Evolutionary conservation across 2,113 vertebrate species (phyloP), one percentile per base, ranked within the genome.

Genomic region (Brachypodius melanocephalos): DNA sequence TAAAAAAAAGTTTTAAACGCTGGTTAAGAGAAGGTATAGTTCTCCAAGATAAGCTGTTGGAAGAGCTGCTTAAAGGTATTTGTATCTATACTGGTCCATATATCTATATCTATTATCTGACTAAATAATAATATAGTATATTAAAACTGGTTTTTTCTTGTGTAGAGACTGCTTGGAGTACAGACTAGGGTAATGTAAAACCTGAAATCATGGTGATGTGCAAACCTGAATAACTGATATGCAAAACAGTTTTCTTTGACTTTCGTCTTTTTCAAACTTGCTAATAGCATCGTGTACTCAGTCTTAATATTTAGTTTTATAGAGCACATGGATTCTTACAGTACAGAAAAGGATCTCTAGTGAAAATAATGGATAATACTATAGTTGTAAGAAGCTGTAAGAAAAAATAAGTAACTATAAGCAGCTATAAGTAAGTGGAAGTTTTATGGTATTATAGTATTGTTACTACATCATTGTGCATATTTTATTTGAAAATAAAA

Each of bases 401-500:
- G 34, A 59, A 73, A 49, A 80, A 74, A 52, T 6, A 43, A 6
- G 2, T 20, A 52, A 17, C 22, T 80, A 9, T 21, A 29, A 89
- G 55, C 38, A 73, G 25, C 42, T 48, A 0, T 46, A 77, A 84
- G 19, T 58, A 85, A 62, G 49, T 5, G 2, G 9, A 78, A 36
- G 19, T 36, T 46, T 65, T 68, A 49, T 29, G 43, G 8, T n/a
- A 38, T 26, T 73, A 15, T 38, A 51, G 8, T 83, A 46, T 31
- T 68, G 16, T 42, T 77, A 18, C 25, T 80, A 24, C 14, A 26
- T 66, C 31, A 34, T 17, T 61, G 22, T 81, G 26, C 6, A 0
- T 85, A 12, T 88, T 88, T 38, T 67, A 45, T 79, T 75, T 86
- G 54, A 76, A 72, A 88, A 68, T 48, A 25, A 85, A 88, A 65